These are phyloP conservation scores for Anoplophora glabripennis DNA, from an alignment of 1,140 invertebrate species.

Conservation along the genomic window DNA sequence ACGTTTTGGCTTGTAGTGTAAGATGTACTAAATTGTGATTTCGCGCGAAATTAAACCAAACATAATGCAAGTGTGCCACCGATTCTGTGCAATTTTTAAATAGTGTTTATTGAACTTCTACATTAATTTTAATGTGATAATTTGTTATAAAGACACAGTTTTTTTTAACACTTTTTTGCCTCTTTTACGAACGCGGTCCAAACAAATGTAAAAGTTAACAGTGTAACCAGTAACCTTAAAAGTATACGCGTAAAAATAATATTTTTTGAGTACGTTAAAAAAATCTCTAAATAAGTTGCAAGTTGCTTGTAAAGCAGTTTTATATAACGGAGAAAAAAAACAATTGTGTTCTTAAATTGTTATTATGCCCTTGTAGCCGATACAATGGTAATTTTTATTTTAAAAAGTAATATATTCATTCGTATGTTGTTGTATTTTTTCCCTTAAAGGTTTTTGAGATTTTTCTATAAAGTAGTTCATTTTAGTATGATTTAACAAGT, in stretches of 20 bases:
- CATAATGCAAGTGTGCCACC: conserved; percentile 37
- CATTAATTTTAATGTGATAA: conserved; percentile 40
- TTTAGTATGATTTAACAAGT: conserved; percentile 9
- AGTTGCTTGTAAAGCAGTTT: conserved; percentile 14
- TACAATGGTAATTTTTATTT: conserved; percentile 15
- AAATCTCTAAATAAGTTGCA: conserved; percentile 15
- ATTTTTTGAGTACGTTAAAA: conserved; percentile 30
- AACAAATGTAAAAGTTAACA: conserved; percentile 36
- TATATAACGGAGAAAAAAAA: conserved; percentile 4
- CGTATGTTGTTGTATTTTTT: conserved; percentile 12
- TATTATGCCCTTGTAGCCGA: conserved; percentile 11
- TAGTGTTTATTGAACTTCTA: conserved; percentile 32
- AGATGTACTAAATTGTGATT: conserved; percentile 29
- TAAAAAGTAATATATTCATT: conserved; percentile 10
- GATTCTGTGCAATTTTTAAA: conserved; percentile 41
- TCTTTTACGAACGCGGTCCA: conserved; percentile 40
- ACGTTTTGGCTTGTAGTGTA: conserved; percentile 28
- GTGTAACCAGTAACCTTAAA: conserved; percentile 40
- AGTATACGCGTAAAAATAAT: conserved; percentile 42
- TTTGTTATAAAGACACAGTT: conserved; percentile 39
- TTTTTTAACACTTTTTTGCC: conserved; percentile 27
- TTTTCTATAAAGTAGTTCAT: conserved; percentile 22
- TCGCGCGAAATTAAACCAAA: conserved; percentile 14
- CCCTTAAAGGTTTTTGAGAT: conserved; percentile 16
- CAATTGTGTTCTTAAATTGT: conserved; percentile 18